Conservation (phyloP, 2,888 invertebrate species). For the Tetragonula carbonaria region DNA sequence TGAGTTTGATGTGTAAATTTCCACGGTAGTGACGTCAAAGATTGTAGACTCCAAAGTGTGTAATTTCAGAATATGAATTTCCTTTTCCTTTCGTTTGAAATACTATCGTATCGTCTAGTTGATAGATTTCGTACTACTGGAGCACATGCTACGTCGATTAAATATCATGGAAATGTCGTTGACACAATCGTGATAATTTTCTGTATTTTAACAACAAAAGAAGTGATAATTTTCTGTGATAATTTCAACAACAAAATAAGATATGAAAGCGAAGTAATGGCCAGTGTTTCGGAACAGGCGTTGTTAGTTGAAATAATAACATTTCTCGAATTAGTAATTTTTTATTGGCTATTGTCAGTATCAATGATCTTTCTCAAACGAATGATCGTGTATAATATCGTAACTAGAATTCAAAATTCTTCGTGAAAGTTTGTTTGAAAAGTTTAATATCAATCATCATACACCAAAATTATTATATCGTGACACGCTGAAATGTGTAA, state of each 20-base stretch:
- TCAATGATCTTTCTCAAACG: too few relatives aligned
- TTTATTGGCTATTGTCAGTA: too few relatives aligned
- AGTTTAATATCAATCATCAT: too few relatives aligned
- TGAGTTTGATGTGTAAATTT: background rate
- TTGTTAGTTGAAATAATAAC: background rate
- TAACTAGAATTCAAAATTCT: too few relatives aligned
- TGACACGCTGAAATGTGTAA: too few relatives aligned
- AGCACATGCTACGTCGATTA: background rate
- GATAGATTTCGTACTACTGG: background rate
- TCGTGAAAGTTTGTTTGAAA: too few relatives aligned
- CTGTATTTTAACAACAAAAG: background rate
- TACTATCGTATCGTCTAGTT: background rate
- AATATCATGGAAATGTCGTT: background rate
- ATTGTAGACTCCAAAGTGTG: background rate
- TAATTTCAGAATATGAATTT: background rate
- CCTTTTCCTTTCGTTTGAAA: background rate
- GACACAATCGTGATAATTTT: background rate
- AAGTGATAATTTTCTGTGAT: background rate
- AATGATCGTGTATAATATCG: too few relatives aligned
- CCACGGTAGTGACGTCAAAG: background rate
- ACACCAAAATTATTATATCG: too few relatives aligned
- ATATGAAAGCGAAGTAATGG: background rate
- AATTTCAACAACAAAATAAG: background rate
- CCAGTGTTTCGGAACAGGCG: background rate
- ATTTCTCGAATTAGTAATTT: background rate